These are phyloP conservation scores for Betta splendens DNA, from an alignment of 2,797 vertebrate genomes.

Conservation along the genomic window DNA sequence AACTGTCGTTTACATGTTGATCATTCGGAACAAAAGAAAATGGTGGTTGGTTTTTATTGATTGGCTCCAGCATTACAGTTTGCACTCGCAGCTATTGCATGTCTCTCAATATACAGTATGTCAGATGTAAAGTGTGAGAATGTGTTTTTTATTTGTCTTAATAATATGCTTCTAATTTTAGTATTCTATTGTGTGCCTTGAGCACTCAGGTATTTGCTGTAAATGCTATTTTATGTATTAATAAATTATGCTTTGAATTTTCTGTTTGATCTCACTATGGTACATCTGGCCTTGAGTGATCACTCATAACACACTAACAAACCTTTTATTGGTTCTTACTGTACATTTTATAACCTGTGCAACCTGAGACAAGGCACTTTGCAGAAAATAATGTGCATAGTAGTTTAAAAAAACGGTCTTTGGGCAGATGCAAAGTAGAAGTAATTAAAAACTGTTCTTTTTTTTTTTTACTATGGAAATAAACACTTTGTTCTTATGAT, in stretches of 20 bases:
- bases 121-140: slow-evolving; percentile 15
- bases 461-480: neutral
- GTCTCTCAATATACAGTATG: slow-evolving; percentile 2
- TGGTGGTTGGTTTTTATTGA: neutral
- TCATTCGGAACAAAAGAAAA: slow-evolving; percentile 21
- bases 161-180: slow-evolving; percentile 61
- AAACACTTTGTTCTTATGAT: neutral
- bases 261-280: neutral
- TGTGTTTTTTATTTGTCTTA: slow-evolving; percentile 26
- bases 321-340: slow-evolving; percentile 6
- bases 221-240: slow-evolving; percentile 72
- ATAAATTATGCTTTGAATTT: slow-evolving; percentile 76
- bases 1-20: slow-evolving; percentile 1
- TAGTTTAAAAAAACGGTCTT: neutral
- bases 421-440: neutral
- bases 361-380: slow-evolving; percentile 21
- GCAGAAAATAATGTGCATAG: neutral
- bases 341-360: slow-evolving; percentile 19
- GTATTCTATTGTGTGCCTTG: slow-evolving; percentile 56
- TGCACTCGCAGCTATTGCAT: slow-evolving; percentile 9
- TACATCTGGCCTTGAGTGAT: slow-evolving; percentile 12
- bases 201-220: slow-evolving; percentile 57
- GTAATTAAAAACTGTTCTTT: neutral
- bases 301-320: slow-evolving; percentile 9
- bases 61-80: slow-evolving; percentile 32